Percentiles rank a stretch among this genome's conserved stretches.
Evolutionary conservation across 2,113 vertebrate species (phyloP).

Genomic region (Caranx melampygus): DNA sequence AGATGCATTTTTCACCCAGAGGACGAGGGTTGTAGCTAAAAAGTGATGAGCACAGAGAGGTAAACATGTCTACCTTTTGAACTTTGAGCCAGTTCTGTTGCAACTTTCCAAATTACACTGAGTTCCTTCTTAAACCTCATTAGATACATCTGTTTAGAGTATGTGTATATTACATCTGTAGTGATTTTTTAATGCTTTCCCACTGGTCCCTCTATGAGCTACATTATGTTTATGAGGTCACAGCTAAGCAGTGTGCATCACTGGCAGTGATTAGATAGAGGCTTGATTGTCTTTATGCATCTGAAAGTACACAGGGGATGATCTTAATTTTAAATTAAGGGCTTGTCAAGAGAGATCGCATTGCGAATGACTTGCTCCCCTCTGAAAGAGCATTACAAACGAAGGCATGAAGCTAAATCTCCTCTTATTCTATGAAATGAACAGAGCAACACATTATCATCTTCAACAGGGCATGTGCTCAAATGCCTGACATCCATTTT

Average conservation of each 20-base stretch:
- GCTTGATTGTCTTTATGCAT: slow-evolving; percentile 31
- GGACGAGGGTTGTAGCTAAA: background rate
- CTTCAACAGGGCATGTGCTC: background rate
- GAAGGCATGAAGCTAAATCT: background rate
- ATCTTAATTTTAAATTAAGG: slow-evolving; percentile 56
- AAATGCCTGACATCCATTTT: slow-evolving; percentile 26
- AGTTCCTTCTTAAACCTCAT: background rate
- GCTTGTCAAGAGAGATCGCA: slow-evolving; percentile 38
- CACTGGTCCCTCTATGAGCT: background rate
- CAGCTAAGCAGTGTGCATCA: slow-evolving; percentile 8
- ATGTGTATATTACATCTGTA: background rate
- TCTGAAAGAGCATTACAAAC: slow-evolving; percentile 22
- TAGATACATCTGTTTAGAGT: background rate
- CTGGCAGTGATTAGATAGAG: slow-evolving; percentile 29
- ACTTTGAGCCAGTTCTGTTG: background rate
- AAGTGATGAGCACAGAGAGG: background rate
- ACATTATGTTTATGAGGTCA: slow-evolving; percentile 6
- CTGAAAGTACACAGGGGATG: slow-evolving; percentile 28
- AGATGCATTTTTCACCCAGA: background rate
- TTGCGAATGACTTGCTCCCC: slow-evolving; percentile 33
- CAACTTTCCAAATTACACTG: background rate
- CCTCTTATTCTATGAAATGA: slow-evolving; percentile 11
- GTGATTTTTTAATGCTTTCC: background rate
- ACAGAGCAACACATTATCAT: slow-evolving; percentile 24
- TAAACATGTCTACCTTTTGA: background rate